phyloP scores from a whole-genome alignment of 2,113 vertebrate species.

The Passer montanus region DNA sequence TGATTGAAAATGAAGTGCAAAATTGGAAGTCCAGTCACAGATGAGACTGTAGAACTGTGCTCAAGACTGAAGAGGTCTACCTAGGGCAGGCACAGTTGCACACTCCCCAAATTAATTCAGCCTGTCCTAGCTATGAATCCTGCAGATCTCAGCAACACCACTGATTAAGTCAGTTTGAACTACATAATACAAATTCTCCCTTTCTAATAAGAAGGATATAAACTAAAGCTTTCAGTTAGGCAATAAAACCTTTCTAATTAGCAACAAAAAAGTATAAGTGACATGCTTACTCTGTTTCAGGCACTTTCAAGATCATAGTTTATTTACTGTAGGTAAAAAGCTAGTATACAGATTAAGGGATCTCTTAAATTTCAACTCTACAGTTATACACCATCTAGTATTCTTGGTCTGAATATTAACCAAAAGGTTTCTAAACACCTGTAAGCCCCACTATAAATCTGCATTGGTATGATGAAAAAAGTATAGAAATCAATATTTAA shows the following conservation, averaged over 20 bases:
- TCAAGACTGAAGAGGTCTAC: background rate
- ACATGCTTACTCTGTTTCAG: constrained; percentile 81
- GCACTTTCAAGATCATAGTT: constrained; percentile 93
- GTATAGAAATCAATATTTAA: constrained; percentile 59
- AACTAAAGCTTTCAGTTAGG: constrained; percentile 36
- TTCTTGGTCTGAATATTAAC: constrained; percentile 76
- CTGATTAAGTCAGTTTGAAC: background rate
- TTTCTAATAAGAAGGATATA: constrained; percentile 33
- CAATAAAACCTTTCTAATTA: constrained; percentile 34
- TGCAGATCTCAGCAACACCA: background rate
- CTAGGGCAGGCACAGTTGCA: background rate
- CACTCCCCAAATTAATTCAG: background rate
- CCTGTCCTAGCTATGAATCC: background rate
- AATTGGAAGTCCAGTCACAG: background rate
- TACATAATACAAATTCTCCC: background rate
- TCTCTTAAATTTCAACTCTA: constrained; percentile 84
- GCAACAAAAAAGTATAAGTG: constrained; percentile 69
- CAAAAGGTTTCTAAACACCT: constrained; percentile 71
- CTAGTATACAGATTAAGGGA: constrained; percentile 88
- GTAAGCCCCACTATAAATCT: constrained; percentile 74
- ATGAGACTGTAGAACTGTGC: background rate
- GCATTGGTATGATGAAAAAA: constrained; percentile 56
- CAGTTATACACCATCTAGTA: constrained; percentile 81
- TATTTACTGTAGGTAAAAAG: constrained; percentile 90
- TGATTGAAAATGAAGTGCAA: background rate